A percentile compares a stretch with the other conserved stretches of the same genome.
Conservation (phyloP, 2,797 vertebrate genomes). For the Aldrovandia affinis region DNA sequence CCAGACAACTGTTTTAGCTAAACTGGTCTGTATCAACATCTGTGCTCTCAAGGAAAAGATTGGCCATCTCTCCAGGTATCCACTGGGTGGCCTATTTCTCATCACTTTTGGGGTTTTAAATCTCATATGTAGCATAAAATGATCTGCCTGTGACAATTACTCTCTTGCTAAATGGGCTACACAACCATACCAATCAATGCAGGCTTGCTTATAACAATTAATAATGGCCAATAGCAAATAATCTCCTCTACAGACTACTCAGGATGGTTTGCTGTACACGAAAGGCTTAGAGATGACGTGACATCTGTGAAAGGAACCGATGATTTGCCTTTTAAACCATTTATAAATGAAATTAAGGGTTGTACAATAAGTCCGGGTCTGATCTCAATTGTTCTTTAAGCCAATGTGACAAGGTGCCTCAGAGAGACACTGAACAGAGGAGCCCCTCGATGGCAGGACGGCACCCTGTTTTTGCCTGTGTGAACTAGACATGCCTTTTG, state of each 20-base stretch:
- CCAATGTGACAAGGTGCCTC: slow-evolving; percentile 57
- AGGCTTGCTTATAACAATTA: background rate
- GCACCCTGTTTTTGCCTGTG: slow-evolving; percentile 31
- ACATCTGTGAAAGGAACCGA: background rate
- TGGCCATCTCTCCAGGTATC: background rate
- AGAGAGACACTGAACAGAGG: slow-evolving; percentile 25
- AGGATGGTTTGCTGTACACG: background rate
- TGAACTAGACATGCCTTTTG: slow-evolving; percentile 48
- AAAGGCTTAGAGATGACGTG: background rate
- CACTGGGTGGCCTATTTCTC: background rate
- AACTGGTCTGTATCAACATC: background rate
- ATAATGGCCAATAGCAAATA: background rate
- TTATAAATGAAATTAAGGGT: slow-evolving; percentile 3
- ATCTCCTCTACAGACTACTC: background rate
- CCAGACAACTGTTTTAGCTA: background rate
- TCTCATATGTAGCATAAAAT: background rate
- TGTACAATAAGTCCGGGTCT: background rate
- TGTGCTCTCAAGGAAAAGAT: background rate
- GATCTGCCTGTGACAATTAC: background rate
- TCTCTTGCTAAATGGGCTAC: background rate
- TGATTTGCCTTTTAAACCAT: slow-evolving; percentile 14
- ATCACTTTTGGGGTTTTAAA: background rate
- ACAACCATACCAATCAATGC: background rate
- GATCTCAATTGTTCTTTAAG: slow-evolving; percentile 31
- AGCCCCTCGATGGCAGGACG: slow-evolving; percentile 23